These are phyloP conservation scores for Triplophysa siluroides DNA, from an alignment of 2,113 vertebrate species.

Conservation along the genomic window DNA sequence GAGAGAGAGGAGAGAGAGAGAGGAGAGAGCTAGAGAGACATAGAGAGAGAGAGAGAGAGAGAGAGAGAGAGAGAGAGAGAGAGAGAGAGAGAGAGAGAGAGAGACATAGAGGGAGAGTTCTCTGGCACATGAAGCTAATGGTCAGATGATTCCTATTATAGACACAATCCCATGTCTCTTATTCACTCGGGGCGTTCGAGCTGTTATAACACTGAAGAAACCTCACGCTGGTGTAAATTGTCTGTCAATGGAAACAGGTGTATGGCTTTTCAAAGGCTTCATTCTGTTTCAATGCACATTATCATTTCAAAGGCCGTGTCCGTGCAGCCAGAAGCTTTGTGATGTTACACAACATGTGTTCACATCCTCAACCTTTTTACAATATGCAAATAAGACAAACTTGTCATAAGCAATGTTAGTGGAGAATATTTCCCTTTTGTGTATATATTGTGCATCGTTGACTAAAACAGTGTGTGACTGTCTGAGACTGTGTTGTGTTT, in stretches of 20 bases:
- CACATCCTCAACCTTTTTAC: conserved; percentile 40
- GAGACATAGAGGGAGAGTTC: neutral
- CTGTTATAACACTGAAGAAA: neutral
- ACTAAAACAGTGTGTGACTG: no score
- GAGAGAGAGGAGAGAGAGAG: conserved; percentile 16
- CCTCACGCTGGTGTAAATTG: conserved; percentile 24
- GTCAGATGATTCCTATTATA: conserved; percentile 1
- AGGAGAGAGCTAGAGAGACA: conserved; percentile 2
- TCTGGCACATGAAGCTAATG: neutral
- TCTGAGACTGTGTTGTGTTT: neutral
- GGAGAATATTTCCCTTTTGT: no score
- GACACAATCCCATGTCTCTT: neutral
- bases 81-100: conserved; percentile 13
- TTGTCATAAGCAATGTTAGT: no score
- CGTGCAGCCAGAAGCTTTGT: conserved; percentile 2
- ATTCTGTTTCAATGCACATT: conserved; percentile 45
- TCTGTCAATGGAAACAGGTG: conserved; percentile 47
- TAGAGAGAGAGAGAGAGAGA: conserved; percentile 27
- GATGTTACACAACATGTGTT: conserved; percentile 33
- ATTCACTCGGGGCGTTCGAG: neutral
- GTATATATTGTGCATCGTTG: no score
- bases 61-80: conserved; percentile 18
- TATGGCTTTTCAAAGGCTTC: conserved; percentile 12
- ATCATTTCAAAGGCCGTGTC: conserved; percentile 51
- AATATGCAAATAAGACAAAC: neutral